A percentile compares a stretch with the other conserved stretches of the same genome.
Evolutionary conservation across 2,113 vertebrate species (phyloP).

Genomic region (Scomber colias): DNA sequence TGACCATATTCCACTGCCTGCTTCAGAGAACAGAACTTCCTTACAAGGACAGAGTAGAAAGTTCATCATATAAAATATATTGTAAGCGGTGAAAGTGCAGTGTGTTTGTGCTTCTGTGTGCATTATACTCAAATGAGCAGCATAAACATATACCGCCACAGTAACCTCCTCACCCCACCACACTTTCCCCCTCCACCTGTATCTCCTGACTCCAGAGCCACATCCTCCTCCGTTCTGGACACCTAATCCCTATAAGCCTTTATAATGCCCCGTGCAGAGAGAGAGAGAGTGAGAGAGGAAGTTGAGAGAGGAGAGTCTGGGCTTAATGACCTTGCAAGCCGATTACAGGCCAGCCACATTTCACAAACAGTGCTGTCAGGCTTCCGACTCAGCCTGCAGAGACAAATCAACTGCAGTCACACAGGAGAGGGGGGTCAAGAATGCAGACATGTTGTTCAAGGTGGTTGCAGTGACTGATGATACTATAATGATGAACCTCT

Average conservation of each 20-base stretch:
- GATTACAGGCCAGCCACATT: constrained; percentile 64
- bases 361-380: constrained; percentile 19
- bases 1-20: no score
- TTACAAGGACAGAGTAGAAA: no score
- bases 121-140: neutral
- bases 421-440: neutral
- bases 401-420: neutral
- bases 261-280: constrained; percentile 53
- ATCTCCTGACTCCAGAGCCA: constrained; percentile 45
- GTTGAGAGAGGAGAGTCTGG: constrained; percentile 44
- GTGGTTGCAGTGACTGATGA: no score
- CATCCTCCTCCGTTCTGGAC: constrained; percentile 48
- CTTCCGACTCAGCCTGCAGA: neutral
- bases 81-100: no score
- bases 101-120: no score
- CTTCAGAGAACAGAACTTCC: no score
- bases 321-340: constrained; percentile 71
- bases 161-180: neutral
- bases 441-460: neutral
- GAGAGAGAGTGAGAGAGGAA: constrained; percentile 9
- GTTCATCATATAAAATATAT: no score
- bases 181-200: constrained; percentile 41
- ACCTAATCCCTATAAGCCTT: constrained; percentile 72
- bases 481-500: neutral
- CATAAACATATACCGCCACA: neutral